Evolutionary conservation across 1,140 invertebrate species (phyloP), one percentile per base, ranked within the genome.

Genomic region (Zaprionus ornatus): DNA sequence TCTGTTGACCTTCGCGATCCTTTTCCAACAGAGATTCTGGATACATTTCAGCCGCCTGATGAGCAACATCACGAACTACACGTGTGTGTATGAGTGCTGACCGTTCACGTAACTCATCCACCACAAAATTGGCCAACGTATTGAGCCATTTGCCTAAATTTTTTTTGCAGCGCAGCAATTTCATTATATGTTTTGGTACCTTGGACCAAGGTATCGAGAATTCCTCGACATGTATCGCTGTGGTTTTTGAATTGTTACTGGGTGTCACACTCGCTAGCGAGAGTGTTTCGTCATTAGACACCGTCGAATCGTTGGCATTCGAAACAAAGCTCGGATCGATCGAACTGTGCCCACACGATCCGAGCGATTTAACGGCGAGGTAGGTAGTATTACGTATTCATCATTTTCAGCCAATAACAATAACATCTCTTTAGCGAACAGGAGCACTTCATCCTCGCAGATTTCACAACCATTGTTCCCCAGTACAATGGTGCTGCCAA

Each of bases 141-240:
- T 90, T 90, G 0, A 90, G 35, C 13, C 87, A 87, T 54, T 90
- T 90, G 35, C 86, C 86, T 37, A 90, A 27, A 19, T 63, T 87
- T 1, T 40, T 70, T 52, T 90, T 90, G 19, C 65, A 52, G 17
- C 80, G 75, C 10, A 90, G 65, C 35, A 78, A 60, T 21, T 86
- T 90, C 86, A 90, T 90, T n/a, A 90, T 83, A 23, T 90, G 76
- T 6, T 73, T 72, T 10, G 86, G 87, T 82, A 90, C 82, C 82
- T 86, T 90, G 4, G 55, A 57, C 86, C 86, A 90, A 55, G 86
- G 86, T 83, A 90, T 90, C 35, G 57, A 64, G 37, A 90, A 90
- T n/a, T 91, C 87, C 40, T 82, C 80, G 35, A 90, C 90, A 25
- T 73, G 54, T 5, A 73, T 79, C 40, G 85, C 55, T 2, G 52